Evolutionary conservation across 2,113 vertebrate genomes (phyloP), one percentile per base, ranked within the genome.

Genomic region (Pimephales promelas): DNA sequence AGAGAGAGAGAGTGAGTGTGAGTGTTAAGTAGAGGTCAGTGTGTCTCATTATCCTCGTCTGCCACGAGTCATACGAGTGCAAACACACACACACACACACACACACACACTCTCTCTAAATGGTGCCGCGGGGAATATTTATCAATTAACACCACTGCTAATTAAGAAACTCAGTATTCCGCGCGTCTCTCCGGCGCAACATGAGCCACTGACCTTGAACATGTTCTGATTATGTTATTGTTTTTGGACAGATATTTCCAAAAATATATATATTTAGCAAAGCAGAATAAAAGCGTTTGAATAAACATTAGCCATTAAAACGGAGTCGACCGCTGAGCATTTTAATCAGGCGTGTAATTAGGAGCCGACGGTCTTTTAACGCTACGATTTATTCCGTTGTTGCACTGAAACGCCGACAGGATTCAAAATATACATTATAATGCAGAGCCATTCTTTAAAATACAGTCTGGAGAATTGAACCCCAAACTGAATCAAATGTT

Each of bases 61-160:
- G n/a, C n/a, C n/a, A n/a, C n/a, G n/a, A n/a, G 68, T 14, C 36
- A 71, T 22, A 0, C 36, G 10, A 45, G 4, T 1, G 3, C 56
- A 72, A 13, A 71, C 84, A 34, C 82, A 47, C 47, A 10, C 62
- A 45, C 9, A 45, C 43, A 45, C 43, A 45, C 43, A 45, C 43
- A 49, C 81, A 7, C 59, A 62, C 82, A 47, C 57, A 11, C 34
- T 43, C 47, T 26, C 24, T 52, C 43, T 2, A 83, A 62, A 82
- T 82, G 56, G 82, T 66, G 28, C 79, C 66, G 24, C 4, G 7
- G 86, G 88, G 82, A 85, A 86, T 75, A 74, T 77, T 82, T 79
- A 87, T 85, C 86, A 86, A 87, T 87, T 86, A 89, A 87, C 82
- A 84, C 36, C 31, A 31, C 62, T 43, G 31, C 59, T 85, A 87